Evolutionary conservation across 92 coral and sea anemone genomes (phyloP).

Genomic region (Desmophyllum pertusum): DNA sequence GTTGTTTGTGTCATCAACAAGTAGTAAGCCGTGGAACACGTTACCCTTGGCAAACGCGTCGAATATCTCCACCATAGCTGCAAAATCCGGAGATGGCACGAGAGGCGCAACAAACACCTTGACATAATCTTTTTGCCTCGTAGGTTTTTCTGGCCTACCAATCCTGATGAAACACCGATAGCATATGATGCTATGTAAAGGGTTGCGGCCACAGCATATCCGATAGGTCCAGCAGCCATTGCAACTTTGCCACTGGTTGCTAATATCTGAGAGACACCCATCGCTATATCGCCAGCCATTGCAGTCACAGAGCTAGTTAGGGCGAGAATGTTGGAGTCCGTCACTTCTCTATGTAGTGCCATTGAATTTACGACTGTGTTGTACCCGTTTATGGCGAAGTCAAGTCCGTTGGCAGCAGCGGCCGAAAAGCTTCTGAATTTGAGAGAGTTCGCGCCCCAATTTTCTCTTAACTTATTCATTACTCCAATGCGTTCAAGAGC

Average conservation of each 20-base stretch:
- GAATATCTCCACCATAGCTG: constrained; percentile 6
- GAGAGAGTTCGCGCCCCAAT: constrained; percentile 29
- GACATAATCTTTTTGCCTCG: constrained; percentile 31
- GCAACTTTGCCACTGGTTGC: not conserved
- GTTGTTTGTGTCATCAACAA: not conserved
- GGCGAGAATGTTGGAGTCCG: constrained; percentile 2
- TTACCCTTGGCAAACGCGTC: not conserved
- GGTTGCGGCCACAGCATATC: not conserved
- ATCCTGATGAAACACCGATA: constrained; percentile 24
- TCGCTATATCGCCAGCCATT: constrained; percentile 32
- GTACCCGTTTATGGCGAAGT: constrained; percentile 18
- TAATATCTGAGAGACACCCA: constrained; percentile 23
- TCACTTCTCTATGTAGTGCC: not conserved
- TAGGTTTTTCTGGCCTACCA: constrained; percentile 2
- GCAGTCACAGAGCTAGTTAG: constrained; percentile 23
- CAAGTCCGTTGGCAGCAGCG: constrained; percentile 26
- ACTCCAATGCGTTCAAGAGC: constrained; percentile 20
- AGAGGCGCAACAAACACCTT: constrained; percentile 12
- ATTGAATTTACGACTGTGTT: constrained; percentile 27
- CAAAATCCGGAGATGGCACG: constrained; percentile 19
- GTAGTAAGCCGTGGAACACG: not conserved
- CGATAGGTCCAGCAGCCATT: not conserved
- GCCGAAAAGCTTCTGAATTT: constrained; percentile 25
- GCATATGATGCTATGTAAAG: constrained; percentile 4
- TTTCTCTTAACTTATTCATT: constrained; percentile 6